Evolutionary conservation across 2,888 invertebrate species (phyloP).

Genomic region (Tenthredo distinguenda): DNA sequence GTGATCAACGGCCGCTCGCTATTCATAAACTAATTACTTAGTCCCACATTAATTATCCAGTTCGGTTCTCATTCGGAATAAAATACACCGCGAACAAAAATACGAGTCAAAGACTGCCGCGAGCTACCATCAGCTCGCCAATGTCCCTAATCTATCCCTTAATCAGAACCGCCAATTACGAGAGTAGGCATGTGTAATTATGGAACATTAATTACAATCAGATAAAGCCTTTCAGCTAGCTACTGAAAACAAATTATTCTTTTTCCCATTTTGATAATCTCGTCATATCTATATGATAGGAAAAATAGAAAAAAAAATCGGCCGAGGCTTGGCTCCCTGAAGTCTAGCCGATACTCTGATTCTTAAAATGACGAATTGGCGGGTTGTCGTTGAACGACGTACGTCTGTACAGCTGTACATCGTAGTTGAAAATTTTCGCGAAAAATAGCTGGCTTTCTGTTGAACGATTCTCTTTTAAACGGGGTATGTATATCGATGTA

Average conservation of each 20-base stretch:
- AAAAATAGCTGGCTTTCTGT: not conserved
- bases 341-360: not conserved
- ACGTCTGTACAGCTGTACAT: not conserved
- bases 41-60: not conserved
- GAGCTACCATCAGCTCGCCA: not conserved
- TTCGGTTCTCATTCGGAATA: not conserved
- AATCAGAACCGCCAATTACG: not conserved
- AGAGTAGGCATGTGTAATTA: not conserved
- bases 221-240: not conserved
- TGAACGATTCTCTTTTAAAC: not conserved
- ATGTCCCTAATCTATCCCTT: not conserved
- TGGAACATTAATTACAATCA: not conserved
- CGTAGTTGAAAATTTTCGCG: not conserved
- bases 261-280: not conserved
- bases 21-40: constrained; percentile 6
- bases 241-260: not conserved
- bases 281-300: not conserved
- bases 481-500: not conserved
- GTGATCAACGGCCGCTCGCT: not conserved
- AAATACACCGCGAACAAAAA: not conserved
- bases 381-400: not conserved
- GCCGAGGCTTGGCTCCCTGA: not conserved
- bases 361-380: not conserved
- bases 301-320: not conserved
- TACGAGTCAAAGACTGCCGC: not conserved